Evolutionary conservation across 1,140 invertebrate genomes (phyloP).

Genomic region (Diachasmimorpha longicaudata): DNA sequence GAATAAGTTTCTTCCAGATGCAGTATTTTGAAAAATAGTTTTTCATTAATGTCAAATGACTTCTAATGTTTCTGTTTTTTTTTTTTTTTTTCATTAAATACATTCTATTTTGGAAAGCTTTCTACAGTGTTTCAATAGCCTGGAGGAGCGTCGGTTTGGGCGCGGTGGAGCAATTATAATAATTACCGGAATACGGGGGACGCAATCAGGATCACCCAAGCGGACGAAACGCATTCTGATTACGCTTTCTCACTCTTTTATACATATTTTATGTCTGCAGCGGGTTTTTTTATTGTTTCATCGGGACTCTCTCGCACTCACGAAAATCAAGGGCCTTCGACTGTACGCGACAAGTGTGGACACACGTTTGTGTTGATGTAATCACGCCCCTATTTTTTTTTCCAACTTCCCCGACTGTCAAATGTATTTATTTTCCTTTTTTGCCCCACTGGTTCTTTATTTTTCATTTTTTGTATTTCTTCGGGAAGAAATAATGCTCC

Average conservation of each 20-base stretch:
- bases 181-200: conserved; percentile 53
- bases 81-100: background rate
- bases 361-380: conserved; percentile 22
- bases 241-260: conserved; percentile 2
- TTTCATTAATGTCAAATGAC: too few relatives aligned
- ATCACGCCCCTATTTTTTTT: conserved; percentile 22
- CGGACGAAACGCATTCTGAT: conserved; percentile 34
- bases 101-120: background rate
- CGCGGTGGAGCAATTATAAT: conserved; percentile 54
- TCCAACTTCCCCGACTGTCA: conserved; percentile 13
- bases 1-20: too few relatives aligned
- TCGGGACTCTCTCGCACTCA: background rate
- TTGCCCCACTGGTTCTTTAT: background rate
- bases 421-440: conserved; percentile 19
- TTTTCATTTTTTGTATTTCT: conserved; percentile 15
- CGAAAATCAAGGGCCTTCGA: background rate
- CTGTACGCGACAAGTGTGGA: background rate
- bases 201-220: conserved; percentile 45
- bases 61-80: background rate
- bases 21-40: too few relatives aligned
- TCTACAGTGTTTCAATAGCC: conserved; percentile 2
- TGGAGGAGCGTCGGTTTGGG: conserved; percentile 38
- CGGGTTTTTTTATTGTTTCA: background rate
- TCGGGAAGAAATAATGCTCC: conserved; percentile 29
- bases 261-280: background rate